A percentile compares a stretch with the other conserved stretches of the same genome.
Evolutionary conservation across 2,888 invertebrate genomes (phyloP).

Genomic region (Chloromyia formosa): DNA sequence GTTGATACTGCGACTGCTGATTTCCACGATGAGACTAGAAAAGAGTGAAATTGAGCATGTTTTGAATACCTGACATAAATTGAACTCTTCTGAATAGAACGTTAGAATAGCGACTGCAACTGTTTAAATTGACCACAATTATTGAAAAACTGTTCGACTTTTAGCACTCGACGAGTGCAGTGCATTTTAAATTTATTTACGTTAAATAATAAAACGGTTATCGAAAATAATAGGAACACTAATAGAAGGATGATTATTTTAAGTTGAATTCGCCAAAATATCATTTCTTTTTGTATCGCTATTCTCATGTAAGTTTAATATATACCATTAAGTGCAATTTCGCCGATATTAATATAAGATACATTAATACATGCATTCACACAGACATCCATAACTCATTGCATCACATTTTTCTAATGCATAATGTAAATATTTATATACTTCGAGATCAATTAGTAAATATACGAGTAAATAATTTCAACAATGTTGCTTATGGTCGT

Average conservation of each 20-base stretch:
- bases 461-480: neutral
- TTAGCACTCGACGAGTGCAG: neutral
- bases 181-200: neutral
- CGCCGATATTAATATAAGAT: slow-evolving; percentile 7
- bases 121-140: neutral
- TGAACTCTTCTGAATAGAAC: neutral
- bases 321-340: slow-evolving; percentile 6
- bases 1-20: neutral
- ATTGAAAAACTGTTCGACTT: neutral
- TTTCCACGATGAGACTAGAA: neutral
- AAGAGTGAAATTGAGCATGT: neutral
- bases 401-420: slow-evolving; percentile 5
- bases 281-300: slow-evolving; percentile 4
- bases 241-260: neutral
- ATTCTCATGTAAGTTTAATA: slow-evolving; percentile 7
- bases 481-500: neutral
- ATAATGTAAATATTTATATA: slow-evolving; percentile 7
- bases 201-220: neutral
- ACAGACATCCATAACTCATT: neutral
- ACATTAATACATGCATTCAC: neutral
- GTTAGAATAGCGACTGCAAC: neutral
- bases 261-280: neutral
- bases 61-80: neutral
- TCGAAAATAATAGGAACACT: neutral
- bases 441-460: slow-evolving; percentile 1